A percentile compares a stretch with the other conserved stretches of the same genome.
phyloP scores from a whole-genome alignment of 2,113 vertebrate species.

The Crocuta crocuta region DNA sequence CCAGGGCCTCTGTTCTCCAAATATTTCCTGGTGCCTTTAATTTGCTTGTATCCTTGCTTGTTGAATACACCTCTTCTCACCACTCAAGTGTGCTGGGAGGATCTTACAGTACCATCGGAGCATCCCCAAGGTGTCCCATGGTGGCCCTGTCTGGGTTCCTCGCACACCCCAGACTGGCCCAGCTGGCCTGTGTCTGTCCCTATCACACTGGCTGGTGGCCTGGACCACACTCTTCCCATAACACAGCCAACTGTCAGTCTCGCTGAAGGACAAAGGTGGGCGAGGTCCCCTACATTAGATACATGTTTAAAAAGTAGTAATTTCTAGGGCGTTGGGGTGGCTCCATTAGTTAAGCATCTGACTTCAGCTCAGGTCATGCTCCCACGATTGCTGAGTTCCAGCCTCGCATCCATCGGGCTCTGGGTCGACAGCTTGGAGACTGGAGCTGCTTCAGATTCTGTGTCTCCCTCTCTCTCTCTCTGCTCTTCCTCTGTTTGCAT shows the following conservation, averaged over 20 bases:
- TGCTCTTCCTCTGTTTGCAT: too few species aligned
- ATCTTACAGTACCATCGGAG: fast-evolving
- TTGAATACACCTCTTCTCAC: fast-evolving
- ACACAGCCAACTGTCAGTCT: fast-evolving
- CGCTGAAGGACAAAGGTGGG: neutral
- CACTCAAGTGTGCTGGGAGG: fast-evolving
- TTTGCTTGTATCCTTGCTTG: neutral
- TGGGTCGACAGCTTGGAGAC: too few species aligned
- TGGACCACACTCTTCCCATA: fast-evolving
- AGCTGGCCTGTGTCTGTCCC: neutral
- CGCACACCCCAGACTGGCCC: fast-evolving
- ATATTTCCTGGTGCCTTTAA: neutral
- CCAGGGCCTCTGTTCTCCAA: neutral
- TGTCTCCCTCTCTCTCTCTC: too few species aligned
- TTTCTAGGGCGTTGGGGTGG: neutral
- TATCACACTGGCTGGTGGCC: fast-evolving
- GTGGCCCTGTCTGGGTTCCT: neutral
- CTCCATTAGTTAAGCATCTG: too few species aligned
- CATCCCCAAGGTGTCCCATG: fast-evolving
- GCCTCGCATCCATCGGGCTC: fast-evolving
- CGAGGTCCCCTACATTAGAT: fast-evolving
- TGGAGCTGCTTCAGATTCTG: too few species aligned
- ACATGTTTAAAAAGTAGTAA: fast-evolving
- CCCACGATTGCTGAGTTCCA: fast-evolving
- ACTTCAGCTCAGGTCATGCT: too few species aligned